These are phyloP conservation scores for Cathartes aura DNA, from an alignment of 2,113 vertebrate species.

Conservation along the genomic window DNA sequence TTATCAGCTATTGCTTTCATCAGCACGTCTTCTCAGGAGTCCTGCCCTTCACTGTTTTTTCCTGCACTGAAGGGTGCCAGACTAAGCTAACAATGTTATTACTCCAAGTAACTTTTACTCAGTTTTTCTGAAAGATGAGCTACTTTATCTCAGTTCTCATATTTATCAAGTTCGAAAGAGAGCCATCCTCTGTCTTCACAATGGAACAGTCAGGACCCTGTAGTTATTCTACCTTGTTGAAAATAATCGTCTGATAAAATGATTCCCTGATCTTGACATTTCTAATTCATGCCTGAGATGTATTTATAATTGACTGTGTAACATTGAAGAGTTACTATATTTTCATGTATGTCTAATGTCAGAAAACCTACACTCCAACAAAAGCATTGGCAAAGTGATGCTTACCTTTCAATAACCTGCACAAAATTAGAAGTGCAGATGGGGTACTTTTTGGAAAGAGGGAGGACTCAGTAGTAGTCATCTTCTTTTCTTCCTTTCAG, in stretches of 20 bases:
- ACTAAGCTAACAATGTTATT: neutral
- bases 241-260: neutral
- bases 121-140: neutral
- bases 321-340: neutral
- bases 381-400: neutral
- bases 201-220: neutral
- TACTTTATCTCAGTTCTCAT: neutral
- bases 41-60: neutral
- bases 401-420: neutral
- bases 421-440: neutral
- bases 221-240: neutral
- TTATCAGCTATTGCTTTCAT: neutral
- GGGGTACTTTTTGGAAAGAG: neutral
- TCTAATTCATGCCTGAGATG: neutral
- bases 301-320: neutral
- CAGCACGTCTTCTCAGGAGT: neutral
- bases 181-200: neutral
- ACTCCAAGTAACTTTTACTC: neutral
- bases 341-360: accelerated
- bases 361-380: neutral
- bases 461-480: neutral
- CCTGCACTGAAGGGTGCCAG: neutral
- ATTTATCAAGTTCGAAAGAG: neutral
- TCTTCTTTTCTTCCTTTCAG: neutral
- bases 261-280: neutral